phyloP scores from a whole-genome alignment of 2,113 vertebrate species.

The Neotoma lepida region DNA sequence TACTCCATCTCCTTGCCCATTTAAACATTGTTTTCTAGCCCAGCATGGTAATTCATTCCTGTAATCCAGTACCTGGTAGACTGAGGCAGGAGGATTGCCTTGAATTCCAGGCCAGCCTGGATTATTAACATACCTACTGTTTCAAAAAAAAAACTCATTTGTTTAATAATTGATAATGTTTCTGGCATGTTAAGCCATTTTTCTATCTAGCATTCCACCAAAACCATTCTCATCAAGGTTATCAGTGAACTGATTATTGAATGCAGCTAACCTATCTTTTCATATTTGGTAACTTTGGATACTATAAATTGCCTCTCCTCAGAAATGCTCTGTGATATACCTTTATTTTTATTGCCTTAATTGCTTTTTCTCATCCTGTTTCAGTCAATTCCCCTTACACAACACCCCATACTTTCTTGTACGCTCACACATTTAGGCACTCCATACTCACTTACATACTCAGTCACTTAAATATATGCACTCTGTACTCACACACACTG shows the following conservation, averaged over 20 bases:
- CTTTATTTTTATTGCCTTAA: neutral
- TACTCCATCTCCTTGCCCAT: neutral
- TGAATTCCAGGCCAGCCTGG: neutral
- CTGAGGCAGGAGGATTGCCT: neutral
- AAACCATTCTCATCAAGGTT: conserved; percentile 16
- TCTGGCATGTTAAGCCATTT: conserved; percentile 15
- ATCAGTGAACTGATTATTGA: neutral
- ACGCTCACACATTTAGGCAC: neutral
- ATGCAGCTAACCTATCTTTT: neutral
- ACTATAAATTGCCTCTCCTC: neutral
- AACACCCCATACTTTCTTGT: neutral
- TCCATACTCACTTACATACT: neutral
- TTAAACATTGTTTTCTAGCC: conserved; percentile 4
- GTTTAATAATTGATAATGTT: neutral
- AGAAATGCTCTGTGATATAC: neutral
- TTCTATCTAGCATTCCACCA: neutral
- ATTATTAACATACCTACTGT: neutral
- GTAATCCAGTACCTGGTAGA: neutral
- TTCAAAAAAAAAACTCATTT: neutral
- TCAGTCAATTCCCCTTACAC: neutral
- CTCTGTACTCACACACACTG: neutral
- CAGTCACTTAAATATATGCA: neutral
- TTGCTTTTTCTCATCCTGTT: neutral
- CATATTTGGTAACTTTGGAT: conserved; percentile 9
- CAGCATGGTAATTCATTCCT: neutral